Evolutionary conservation across 2,888 invertebrate species (phyloP).

Genomic region (Cheilosia variabilis): DNA sequence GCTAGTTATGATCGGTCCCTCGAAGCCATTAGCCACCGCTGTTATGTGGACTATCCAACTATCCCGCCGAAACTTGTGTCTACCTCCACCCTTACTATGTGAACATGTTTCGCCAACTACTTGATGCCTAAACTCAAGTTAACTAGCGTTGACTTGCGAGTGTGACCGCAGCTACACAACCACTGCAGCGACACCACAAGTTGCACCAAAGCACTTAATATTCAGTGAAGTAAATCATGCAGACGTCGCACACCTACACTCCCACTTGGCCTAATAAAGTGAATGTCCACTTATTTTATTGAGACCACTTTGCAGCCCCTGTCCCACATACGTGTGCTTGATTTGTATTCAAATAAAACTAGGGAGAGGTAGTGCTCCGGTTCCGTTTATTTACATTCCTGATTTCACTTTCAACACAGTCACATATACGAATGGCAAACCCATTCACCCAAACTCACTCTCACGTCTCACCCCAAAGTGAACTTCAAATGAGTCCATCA

Average conservation of each 20-base stretch:
- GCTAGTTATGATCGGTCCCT: no score
- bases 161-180: no score
- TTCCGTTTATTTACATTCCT: slow-evolving; percentile 31
- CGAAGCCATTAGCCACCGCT: no score
- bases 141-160: no score
- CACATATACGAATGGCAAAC: neutral
- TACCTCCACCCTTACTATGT: no score
- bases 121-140: no score
- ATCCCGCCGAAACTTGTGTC: no score
- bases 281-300: slow-evolving; percentile 19
- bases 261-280: neutral
- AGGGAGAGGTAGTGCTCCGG: neutral
- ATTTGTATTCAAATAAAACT: slow-evolving; percentile 30
- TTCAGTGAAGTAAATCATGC: neutral
- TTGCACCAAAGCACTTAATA: no score
- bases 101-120: no score
- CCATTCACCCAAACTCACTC: neutral
- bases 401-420: slow-evolving; percentile 26
- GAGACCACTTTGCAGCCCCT: slow-evolving; percentile 2
- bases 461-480: neutral
- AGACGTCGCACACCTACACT: neutral
- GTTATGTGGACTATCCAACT: no score
- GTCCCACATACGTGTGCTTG: neutral
- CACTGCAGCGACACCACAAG: no score
- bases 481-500: slow-evolving; percentile 43